These are phyloP conservation scores for Latrodectus elegans DNA, from an alignment of 2,888 invertebrate species.

Conservation along the genomic window DNA sequence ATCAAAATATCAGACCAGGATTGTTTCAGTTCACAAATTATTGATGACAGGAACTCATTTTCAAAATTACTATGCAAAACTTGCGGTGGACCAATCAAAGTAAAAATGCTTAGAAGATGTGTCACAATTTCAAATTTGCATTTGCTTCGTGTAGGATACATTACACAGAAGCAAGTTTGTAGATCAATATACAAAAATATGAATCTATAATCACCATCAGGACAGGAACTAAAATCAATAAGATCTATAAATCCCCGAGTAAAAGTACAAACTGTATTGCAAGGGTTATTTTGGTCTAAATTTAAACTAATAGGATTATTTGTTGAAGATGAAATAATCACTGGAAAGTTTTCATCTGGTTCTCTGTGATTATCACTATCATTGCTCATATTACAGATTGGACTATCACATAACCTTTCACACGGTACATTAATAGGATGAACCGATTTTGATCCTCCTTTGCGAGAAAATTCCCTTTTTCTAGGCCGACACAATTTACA, in stretches of 20 bases:
- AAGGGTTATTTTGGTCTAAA: background rate
- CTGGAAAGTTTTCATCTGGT: background rate
- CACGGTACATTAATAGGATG: background rate
- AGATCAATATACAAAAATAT: constrained; percentile 56
- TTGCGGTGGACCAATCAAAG: constrained; percentile 57
- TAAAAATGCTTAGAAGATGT: constrained; percentile 48
- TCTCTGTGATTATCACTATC: constrained; percentile 11
- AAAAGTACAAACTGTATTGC: constrained; percentile 31
- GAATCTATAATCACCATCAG: constrained; percentile 62
- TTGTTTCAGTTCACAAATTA: constrained; percentile 50
- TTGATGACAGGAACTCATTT: constrained; percentile 12
- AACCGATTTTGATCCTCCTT: constrained; percentile 11
- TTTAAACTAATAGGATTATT: constrained; percentile 6
- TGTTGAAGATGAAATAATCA: background rate
- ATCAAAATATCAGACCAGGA: constrained; percentile 44
- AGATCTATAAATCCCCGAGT: constrained; percentile 50
- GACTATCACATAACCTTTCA: constrained; percentile 24
- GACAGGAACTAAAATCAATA: constrained; percentile 41
- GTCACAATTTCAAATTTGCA: constrained; percentile 53
- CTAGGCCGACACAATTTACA: constrained; percentile 58
- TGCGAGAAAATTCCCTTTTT: constrained; percentile 12
- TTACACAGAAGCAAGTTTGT: constrained; percentile 54
- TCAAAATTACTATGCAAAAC: constrained; percentile 62
- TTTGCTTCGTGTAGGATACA: constrained; percentile 55
- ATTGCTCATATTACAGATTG: constrained; percentile 12